phyloP scores from a whole-genome alignment of 1,140 invertebrate genomes.

The Carposina sasakii region DNA sequence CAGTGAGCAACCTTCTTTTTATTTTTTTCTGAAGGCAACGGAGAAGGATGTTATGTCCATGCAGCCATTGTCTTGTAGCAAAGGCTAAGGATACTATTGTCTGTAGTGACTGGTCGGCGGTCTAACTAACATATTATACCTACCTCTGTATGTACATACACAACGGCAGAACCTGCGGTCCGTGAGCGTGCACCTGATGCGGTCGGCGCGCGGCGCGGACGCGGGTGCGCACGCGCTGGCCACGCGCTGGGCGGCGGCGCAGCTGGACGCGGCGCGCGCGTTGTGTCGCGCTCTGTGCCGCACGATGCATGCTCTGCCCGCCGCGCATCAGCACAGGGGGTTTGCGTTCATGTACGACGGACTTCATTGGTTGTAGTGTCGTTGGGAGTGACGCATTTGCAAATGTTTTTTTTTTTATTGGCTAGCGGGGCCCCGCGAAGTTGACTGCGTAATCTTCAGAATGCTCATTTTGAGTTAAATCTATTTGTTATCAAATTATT shows the following conservation, averaged over 20 bases:
- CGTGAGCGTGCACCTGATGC: slow-evolving; percentile 86
- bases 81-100: no score
- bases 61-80: no score
- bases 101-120: no score
- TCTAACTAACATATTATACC: no score
- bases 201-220: slow-evolving; percentile 74
- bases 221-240: slow-evolving; percentile 86
- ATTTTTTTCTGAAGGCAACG: no score
- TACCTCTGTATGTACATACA: no score
- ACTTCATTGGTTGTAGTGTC: slow-evolving; percentile 13
- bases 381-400: slow-evolving; percentile 11
- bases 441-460: no score
- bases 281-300: slow-evolving; percentile 83
- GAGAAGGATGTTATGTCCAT: no score
- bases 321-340: slow-evolving; percentile 80
- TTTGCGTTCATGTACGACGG: slow-evolving; percentile 81
- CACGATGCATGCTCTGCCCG: slow-evolving; percentile 77
- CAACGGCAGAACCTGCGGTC: slow-evolving; percentile 81
- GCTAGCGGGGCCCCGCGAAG: no score
- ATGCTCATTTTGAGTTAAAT: no score
- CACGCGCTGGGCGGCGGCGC: slow-evolving; percentile 84
- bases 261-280: slow-evolving; percentile 83
- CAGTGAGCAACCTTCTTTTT: slow-evolving; percentile 78
- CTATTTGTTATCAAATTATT: no score
- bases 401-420: slow-evolving; percentile 20